A percentile compares a stretch with the other conserved stretches of the same genome.
These are phyloP conservation scores for Balearica regulorum DNA, from an alignment of 2,797 vertebrate species.

Conservation along the genomic window DNA sequence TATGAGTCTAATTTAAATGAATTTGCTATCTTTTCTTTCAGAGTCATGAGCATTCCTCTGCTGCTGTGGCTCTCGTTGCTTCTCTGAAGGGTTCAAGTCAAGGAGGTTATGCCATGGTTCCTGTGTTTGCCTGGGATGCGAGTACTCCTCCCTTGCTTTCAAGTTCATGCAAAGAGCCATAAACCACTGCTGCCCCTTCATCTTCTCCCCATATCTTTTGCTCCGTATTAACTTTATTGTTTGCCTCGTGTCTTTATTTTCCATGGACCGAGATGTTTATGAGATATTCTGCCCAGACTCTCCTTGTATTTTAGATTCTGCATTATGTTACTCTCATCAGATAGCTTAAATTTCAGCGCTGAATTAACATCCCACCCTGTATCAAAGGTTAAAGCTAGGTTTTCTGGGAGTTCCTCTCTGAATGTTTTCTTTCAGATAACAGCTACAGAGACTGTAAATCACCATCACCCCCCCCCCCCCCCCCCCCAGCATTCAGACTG, in stretches of 20 bases:
- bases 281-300: background rate
- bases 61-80: background rate
- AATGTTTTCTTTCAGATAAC: background rate
- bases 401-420: background rate
- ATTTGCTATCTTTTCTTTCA: background rate
- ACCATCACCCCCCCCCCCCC: fast-evolving
- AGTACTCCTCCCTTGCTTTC: background rate
- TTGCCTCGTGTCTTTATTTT: background rate
- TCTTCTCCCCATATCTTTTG: background rate
- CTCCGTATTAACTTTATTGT: background rate
- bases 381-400: background rate
- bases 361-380: background rate
- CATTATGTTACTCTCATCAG: background rate
- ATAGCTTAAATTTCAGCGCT: background rate
- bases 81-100: background rate
- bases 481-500: fast-evolving
- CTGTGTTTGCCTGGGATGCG: background rate
- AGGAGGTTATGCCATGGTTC: background rate
- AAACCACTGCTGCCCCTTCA: background rate
- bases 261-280: background rate
- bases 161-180: background rate
- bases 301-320: background rate
- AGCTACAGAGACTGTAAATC: background rate
- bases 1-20: background rate
- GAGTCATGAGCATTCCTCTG: background rate